Percentiles rank a stretch among this genome's conserved stretches.
Conservation (phyloP, 2,113 vertebrate species). For the Capreolus pygargus region DNA sequence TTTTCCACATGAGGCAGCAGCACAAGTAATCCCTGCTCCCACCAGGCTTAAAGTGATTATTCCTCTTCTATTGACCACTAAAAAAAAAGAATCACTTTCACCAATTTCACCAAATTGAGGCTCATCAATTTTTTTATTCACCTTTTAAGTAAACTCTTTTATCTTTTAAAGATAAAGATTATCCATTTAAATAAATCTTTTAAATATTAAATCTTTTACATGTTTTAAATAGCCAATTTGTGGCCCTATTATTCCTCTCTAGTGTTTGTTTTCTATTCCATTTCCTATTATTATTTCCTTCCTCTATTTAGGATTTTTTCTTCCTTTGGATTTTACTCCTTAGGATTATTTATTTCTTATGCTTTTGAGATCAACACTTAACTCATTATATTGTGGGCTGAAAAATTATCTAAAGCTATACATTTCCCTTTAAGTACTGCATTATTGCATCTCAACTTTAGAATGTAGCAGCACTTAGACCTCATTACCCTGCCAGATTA, state of each 20-base stretch:
- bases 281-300: not conserved
- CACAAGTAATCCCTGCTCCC: not conserved
- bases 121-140: not conserved
- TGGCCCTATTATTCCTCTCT: not conserved
- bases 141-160: not conserved
- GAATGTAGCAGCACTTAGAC: not conserved
- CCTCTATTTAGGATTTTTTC: not conserved
- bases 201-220: not conserved
- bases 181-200: not conserved
- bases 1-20: not conserved
- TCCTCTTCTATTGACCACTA: not conserved
- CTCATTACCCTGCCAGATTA: not conserved
- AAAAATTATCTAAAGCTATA: not conserved
- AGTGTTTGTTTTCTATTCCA: not conserved
- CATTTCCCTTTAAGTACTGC: not conserved
- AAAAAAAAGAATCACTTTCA: not conserved
- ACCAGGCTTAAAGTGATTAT: not conserved
- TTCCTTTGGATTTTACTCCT: not conserved
- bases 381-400: not conserved
- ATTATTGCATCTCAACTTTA: not conserved
- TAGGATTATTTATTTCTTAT: not conserved
- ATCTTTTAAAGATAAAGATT: not conserved
- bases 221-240: not conserved
- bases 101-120: not conserved
- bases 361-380: not conserved